Evolutionary conservation across 1,140 invertebrate genomes (phyloP).

Genomic region (Luehdorfia chinensis): DNA sequence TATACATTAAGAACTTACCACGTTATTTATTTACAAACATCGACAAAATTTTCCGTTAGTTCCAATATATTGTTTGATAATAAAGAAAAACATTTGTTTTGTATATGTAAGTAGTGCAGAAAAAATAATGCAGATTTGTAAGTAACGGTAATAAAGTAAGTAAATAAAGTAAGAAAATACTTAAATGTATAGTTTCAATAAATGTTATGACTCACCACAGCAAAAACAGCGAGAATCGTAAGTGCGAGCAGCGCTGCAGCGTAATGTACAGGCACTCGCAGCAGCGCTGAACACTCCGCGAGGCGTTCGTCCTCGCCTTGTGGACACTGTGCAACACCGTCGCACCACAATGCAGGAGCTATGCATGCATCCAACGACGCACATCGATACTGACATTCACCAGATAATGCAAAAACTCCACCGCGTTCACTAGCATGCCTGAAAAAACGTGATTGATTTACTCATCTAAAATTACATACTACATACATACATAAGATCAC

Average conservation of each 20-base stretch:
- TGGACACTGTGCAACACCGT: slow-evolving; percentile 90
- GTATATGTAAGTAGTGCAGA: no score
- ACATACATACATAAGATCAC: no score
- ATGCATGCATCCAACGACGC: slow-evolving; percentile 93
- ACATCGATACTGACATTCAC: slow-evolving; percentile 88
- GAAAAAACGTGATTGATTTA: slow-evolving; percentile 18
- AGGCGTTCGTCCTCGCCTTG: slow-evolving; percentile 92
- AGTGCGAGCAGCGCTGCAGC: slow-evolving; percentile 77
- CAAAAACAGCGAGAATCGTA: slow-evolving; percentile 46
- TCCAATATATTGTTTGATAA: no score
- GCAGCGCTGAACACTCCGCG: slow-evolving; percentile 85
- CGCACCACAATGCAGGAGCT: slow-evolving; percentile 92
- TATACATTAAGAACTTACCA: no score
- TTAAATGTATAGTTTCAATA: no score
- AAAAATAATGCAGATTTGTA: no score
- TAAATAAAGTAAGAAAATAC: no score
- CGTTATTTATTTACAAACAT: no score
- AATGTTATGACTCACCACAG: slow-evolving; percentile 58
- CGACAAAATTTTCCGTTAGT: no score
- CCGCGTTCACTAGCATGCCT: slow-evolving; percentile 62
- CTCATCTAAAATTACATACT: background rate
- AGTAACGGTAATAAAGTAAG: no score
- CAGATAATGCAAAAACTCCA: slow-evolving; percentile 79
- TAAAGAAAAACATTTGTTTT: no score
- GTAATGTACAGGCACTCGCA: slow-evolving; percentile 85